Conservation (phyloP, 2,113 vertebrate species). For the Stegostoma tigrinum region DNA sequence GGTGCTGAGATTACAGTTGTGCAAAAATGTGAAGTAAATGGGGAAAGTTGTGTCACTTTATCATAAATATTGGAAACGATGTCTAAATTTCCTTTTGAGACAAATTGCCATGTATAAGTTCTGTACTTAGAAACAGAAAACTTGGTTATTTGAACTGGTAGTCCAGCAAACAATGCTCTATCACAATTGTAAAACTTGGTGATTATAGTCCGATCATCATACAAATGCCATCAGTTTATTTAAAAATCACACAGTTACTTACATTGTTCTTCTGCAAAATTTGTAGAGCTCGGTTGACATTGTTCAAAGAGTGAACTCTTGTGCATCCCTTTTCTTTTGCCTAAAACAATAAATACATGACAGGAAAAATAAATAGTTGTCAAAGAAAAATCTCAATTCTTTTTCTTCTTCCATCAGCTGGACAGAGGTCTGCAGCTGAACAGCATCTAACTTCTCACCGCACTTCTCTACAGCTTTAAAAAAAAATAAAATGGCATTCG, state of each 20-base stretch:
- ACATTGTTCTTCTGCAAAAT: slow-evolving; percentile 94
- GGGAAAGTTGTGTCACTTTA: neutral
- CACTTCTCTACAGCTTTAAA: neutral
- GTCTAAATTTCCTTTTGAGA: neutral
- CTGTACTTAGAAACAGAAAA: neutral
- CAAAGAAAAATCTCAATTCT: neutral
- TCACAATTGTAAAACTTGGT: neutral
- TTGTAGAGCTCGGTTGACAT: slow-evolving; percentile 93
- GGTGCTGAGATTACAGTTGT: neutral
- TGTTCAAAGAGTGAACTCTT: slow-evolving; percentile 92
- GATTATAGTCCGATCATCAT: neutral
- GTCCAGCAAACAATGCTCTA: too few relatives aligned
- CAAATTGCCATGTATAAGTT: too few relatives aligned
- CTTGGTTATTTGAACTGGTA: neutral
- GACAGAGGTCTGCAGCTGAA: neutral
- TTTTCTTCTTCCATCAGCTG: neutral
- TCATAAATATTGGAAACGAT: neutral
- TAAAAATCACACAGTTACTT: slow-evolving; percentile 53
- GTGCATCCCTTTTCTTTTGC: slow-evolving; percentile 91
- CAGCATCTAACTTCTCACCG: neutral
- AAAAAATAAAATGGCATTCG: neutral
- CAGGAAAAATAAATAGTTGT: neutral
- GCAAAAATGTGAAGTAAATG: neutral
- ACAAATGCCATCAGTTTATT: neutral
- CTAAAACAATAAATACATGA: slow-evolving; percentile 54